A percentile compares a stretch with the other conserved stretches of the same genome.
Conservation (phyloP, 2,888 invertebrate species). For the Acanthopleura granulata region DNA sequence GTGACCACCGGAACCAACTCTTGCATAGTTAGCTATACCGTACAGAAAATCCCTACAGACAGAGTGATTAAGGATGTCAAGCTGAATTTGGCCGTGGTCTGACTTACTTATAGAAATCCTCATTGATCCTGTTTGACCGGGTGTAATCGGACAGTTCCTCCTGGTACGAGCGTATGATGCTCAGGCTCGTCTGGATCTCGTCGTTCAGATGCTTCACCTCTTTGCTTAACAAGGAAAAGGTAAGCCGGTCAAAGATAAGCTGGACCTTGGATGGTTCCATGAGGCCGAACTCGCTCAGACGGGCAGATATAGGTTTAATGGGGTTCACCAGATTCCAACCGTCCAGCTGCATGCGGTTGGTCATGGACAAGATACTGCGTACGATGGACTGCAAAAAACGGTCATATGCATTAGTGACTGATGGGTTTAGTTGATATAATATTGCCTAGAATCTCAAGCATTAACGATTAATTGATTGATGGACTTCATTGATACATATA, state of each 20-base stretch:
- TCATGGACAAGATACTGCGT: slow-evolving; percentile 2
- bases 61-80: too few relatives aligned
- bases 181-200: not conserved
- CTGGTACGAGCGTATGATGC: not conserved
- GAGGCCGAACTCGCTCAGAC: not conserved
- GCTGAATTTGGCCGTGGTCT: too few relatives aligned
- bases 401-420: too few relatives aligned
- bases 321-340: slow-evolving; percentile 2
- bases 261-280: not conserved
- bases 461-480: too few relatives aligned
- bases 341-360: not conserved
- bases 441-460: too few relatives aligned
- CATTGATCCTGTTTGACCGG: not conserved
- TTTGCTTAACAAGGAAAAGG: not conserved
- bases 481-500: too few relatives aligned
- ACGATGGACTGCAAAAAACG: not conserved
- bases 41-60: too few relatives aligned
- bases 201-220: slow-evolving; percentile 1
- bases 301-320: not conserved
- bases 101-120: slow-evolving; percentile 17
- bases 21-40: too few relatives aligned
- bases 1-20: too few relatives aligned
- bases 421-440: too few relatives aligned
- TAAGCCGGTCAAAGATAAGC: not conserved
- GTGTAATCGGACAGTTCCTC: slow-evolving; percentile 7